phyloP scores from a whole-genome alignment of 2,888 invertebrate species.

The Candidula unifasciata region DNA sequence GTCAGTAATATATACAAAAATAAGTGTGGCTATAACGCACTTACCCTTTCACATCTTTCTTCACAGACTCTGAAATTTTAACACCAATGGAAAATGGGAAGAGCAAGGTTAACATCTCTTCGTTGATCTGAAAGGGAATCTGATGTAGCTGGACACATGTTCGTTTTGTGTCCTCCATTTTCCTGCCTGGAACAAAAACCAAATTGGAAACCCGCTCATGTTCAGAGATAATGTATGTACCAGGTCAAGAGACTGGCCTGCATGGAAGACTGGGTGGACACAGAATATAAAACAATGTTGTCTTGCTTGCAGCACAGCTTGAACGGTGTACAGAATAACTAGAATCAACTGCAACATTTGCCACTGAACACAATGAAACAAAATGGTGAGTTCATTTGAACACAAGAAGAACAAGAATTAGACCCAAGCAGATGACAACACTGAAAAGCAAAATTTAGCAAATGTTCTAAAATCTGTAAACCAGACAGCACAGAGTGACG shows the following conservation, averaged over 20 bases:
- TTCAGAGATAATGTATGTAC: neutral
- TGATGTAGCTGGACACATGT: slow-evolving; percentile 38
- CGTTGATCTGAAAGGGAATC: slow-evolving; percentile 32
- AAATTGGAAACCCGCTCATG: slow-evolving; percentile 25
- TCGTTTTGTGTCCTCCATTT: slow-evolving; percentile 46
- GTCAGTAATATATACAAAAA: slow-evolving; percentile 14
- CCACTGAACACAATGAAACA: no score
- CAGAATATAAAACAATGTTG: neutral
- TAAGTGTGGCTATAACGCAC: slow-evolving; percentile 13
- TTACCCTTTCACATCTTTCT: slow-evolving; percentile 45
- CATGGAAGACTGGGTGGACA: neutral
- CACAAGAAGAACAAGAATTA: no score
- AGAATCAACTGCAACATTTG: no score
- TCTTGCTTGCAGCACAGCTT: neutral
- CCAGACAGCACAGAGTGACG: no score
- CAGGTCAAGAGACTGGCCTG: neutral
- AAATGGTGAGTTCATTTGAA: no score
- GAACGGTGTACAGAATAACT: neutral
- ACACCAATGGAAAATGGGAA: slow-evolving; percentile 48
- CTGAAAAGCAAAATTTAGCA: no score
- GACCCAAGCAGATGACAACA: no score
- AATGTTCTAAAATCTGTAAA: no score
- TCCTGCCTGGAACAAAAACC: slow-evolving; percentile 45
- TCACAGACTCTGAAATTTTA: slow-evolving; percentile 30
- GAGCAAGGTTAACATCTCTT: slow-evolving; percentile 46